Conservation (phyloP, 2,113 vertebrate genomes). For the Clarias gariepinus region DNA sequence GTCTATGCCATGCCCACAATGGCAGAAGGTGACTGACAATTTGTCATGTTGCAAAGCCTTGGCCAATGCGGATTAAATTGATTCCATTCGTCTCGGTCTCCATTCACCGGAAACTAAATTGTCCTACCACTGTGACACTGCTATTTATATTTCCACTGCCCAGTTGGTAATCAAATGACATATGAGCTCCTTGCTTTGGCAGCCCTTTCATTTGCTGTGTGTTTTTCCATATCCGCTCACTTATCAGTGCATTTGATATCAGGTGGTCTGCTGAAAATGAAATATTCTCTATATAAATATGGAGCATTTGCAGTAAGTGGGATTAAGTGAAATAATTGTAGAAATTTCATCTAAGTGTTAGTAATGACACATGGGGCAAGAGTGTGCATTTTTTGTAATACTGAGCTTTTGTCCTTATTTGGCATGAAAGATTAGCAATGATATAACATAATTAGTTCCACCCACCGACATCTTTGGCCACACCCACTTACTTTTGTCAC, state of each 20-base stretch:
- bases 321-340: neutral
- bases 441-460: neutral
- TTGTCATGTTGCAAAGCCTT: conserved; percentile 55
- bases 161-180: conserved; percentile 37
- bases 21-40: conserved; percentile 53
- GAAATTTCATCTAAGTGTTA: neutral
- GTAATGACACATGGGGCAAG: neutral
- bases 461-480: neutral
- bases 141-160: conserved; percentile 55
- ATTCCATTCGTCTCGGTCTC: conserved; percentile 47
- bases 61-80: conserved; percentile 54
- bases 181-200: conserved; percentile 21
- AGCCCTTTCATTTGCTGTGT: conserved; percentile 36
- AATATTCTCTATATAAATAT: neutral
- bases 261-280: conserved; percentile 6
- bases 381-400: neutral
- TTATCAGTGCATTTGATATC: conserved; percentile 12
- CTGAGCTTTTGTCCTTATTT: neutral
- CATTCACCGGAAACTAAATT: conserved; percentile 51
- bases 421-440: neutral
- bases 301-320: no score
- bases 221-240: conserved; percentile 20
- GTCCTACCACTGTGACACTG: conserved; percentile 52
- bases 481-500: neutral
- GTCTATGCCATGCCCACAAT: conserved; percentile 48